These are phyloP conservation scores for Ptilorrhoa leucosticta DNA, from an alignment of 2,113 vertebrate species.

Conservation along the genomic window DNA sequence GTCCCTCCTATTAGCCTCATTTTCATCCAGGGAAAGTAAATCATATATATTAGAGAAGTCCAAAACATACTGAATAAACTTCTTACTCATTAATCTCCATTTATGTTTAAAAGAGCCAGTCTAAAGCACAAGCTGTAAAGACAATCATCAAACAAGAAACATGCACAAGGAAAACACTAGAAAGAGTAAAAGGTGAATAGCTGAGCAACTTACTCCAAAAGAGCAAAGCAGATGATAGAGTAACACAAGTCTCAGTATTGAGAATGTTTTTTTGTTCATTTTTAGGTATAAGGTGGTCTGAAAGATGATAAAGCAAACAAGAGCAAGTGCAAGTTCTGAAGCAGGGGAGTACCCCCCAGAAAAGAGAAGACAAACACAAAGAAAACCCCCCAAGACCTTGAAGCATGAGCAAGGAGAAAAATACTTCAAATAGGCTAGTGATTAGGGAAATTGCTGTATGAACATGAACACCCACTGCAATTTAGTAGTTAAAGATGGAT, in stretches of 20 bases:
- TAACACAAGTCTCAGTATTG: not conserved
- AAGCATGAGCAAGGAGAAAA: not conserved
- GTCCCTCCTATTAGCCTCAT: not conserved
- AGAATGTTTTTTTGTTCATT: not conserved
- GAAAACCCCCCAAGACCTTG: not conserved
- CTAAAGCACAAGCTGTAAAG: not conserved
- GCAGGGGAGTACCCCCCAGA: fast-evolving
- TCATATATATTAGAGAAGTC: not conserved
- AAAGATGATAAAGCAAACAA: not conserved
- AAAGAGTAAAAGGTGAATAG: not conserved
- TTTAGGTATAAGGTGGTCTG: not conserved
- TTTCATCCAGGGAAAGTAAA: not conserved
- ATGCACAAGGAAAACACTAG: not conserved
- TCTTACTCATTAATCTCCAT: not conserved
- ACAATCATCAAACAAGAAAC: not conserved
- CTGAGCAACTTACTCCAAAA: not conserved
- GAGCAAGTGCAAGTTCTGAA: not conserved
- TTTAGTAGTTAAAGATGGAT: not conserved
- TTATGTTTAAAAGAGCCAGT: not conserved
- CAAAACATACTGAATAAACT: not conserved
- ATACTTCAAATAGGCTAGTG: not conserved
- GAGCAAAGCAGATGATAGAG: not conserved
- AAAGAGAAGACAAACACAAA: not conserved
- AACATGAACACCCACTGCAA: not conserved
- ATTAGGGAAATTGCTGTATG: not conserved